Evolutionary conservation across 2,113 vertebrate species (phyloP), one percentile per base, ranked within the genome.

Genomic region (Plecotus auritus): DNA sequence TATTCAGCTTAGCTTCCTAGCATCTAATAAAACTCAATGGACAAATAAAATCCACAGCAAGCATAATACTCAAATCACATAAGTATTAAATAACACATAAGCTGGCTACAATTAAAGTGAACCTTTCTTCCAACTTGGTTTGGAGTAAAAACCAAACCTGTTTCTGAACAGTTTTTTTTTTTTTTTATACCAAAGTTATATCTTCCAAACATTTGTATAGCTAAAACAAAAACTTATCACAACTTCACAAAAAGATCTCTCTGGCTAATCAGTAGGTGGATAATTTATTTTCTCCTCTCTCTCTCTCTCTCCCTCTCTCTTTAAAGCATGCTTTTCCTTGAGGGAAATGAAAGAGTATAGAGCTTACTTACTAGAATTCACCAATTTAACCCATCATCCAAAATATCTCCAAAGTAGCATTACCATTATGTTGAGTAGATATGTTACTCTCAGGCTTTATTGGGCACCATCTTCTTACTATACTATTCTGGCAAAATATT

Each of bases 21-120:
- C 66, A 91, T n/a, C 76, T 88, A 90, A 81, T 32, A 56, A 94
- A 92, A 70, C 32, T 66, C 72, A 82, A 66, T 9, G 51, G 42
- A 74, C 83, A 96, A 88, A 77, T 40, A 49, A 88, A 94, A 92
- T 12, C 59, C 59, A 90, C 35, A 64, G 30, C 78, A 89, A 64
- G 28, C 12, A 13, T 37, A 82, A 90, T 23, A 93, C 10, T 88
- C 32, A 76, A 81, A 64, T 70, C 51, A 72, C 85, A 85, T 54
- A 73, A 1, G 42, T 20, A 90, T 85, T 47, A 69, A 1, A 32
- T 20, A 84, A 85, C 81, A 95, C 37, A 42, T 22, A 84, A 74
- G 1, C 9, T 49, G 23, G 45, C 35, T 67, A n/a, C 37, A 90
- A 70, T 77, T 5, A 90, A 83, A 94, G 56, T 0, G 1, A 49